Evolutionary conservation across 2,113 vertebrate species (phyloP).

Genomic region (Oncorhynchus mykiss): DNA sequence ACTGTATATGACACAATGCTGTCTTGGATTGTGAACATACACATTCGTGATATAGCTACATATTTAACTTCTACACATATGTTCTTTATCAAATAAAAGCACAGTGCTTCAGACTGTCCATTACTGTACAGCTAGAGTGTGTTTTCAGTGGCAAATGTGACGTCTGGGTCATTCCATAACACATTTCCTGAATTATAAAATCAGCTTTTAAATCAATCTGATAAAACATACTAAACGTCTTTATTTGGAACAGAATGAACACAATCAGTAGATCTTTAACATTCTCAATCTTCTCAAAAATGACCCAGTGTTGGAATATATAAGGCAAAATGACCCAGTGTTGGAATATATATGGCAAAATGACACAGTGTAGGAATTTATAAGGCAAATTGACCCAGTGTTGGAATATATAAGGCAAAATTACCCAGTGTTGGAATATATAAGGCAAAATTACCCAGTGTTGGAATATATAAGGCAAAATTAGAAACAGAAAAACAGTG

Average conservation of each 20-base stretch:
- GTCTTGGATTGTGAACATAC: slow-evolving; percentile 26
- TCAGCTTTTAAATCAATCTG: slow-evolving; percentile 41
- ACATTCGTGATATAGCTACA: slow-evolving; percentile 5
- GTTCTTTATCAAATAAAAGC: slow-evolving; percentile 57
- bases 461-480: slow-evolving; percentile 66
- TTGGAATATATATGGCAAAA: slow-evolving; percentile 1
- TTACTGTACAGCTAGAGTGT: slow-evolving; percentile 28
- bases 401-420: slow-evolving; percentile 1
- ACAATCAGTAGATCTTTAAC: background rate
- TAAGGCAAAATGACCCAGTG: no score
- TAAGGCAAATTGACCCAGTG: slow-evolving; percentile 65
- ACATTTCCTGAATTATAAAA: slow-evolving; percentile 54
- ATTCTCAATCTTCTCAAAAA: slow-evolving; percentile 29
- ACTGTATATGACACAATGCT: slow-evolving; percentile 32
- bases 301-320: slow-evolving; percentile 47
- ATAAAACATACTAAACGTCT: slow-evolving; percentile 63
- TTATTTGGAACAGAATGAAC: slow-evolving; percentile 57
- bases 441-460: slow-evolving; percentile 45
- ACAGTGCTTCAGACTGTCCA: slow-evolving; percentile 68
- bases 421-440: no score
- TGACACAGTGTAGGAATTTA: slow-evolving; percentile 59
- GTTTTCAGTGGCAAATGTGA: slow-evolving; percentile 44
- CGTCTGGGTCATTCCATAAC: slow-evolving; percentile 31
- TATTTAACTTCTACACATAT: slow-evolving; percentile 8
- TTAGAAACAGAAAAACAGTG: slow-evolving; percentile 55